Base-by-base conservation (phyloP, 2,888 invertebrate genomes). In the Aspidapion aeneum region DNA sequence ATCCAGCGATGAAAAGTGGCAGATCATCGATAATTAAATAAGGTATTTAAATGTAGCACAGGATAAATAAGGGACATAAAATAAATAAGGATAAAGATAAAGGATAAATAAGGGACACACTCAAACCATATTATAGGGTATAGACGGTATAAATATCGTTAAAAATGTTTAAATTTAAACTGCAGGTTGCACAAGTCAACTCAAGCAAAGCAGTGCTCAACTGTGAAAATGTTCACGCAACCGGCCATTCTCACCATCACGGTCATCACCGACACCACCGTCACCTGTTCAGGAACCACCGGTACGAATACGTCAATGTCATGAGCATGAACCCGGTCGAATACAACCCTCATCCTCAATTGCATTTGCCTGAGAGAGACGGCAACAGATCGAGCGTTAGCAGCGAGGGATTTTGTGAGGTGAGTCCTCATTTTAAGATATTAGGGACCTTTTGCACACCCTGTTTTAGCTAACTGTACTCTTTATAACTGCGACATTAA, bases 321-420 rank as follows among this genome's bases (percentile, higher is more conserved):
- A 77, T 79, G 69, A 78, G 75, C 62, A 69, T 79, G 62, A 76
- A 77, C 67, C 76, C 78, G 0, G 74, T 76, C 7, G 76, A 77
- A 61, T 76, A 74, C 64, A 71, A 74, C 1, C 70, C 75, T 1
- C 74, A 72, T 65, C 72, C 66, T 16, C 74, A 66, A 68, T 70
- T 74, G 68, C 74, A 65, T 68, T 70, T 75, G 55, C 91, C 91
- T 74, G 74, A 77, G 17, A 77, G 83, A 55, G 92, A 93, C 74
- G 93, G 93, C 0, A 94, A 94, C 77, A 87, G 95, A 67, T 96
- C 95, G 59, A 96, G 96, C 75, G 91, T 94, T 12, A 96, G 96
- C 71, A 96, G 96, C 70, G 96, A 97, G 83, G 96, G 97, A 57
- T 97, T 97, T 80, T 97, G 96, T 80, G 96, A 97, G 80, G 95